A percentile compares a stretch with the other conserved stretches of the same genome.
Evolutionary conservation across 2,888 invertebrate genomes (phyloP).

Genomic region (Adineta ricciae): DNA sequence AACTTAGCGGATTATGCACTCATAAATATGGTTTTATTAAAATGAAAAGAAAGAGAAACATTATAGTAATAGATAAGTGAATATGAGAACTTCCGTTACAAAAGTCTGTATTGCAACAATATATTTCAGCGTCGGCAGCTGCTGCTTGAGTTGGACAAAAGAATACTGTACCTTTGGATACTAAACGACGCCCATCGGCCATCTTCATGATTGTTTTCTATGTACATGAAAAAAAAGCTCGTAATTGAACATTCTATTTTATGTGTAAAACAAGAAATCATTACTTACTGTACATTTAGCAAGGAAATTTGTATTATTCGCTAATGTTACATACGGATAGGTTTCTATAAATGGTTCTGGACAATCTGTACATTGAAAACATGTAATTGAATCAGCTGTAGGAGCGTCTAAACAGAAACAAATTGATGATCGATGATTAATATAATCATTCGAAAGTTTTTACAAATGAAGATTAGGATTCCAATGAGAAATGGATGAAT

Average conservation of each 20-base stretch:
- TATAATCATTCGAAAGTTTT: neutral
- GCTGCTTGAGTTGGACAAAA: neutral
- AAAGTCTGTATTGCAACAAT: neutral
- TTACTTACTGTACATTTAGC: neutral
- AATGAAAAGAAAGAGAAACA: neutral
- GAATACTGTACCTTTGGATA: neutral
- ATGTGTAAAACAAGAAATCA: neutral
- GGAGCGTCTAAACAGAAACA: neutral
- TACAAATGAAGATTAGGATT: neutral
- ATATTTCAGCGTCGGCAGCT: neutral
- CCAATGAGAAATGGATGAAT: neutral
- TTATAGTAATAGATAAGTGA: neutral
- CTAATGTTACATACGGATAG: neutral
- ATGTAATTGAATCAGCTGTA: neutral
- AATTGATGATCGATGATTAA: too few relatives aligned
- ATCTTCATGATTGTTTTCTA: neutral
- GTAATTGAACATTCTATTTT: too few relatives aligned
- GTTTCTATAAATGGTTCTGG: neutral
- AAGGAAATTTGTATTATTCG: neutral
- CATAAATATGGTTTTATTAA: neutral
- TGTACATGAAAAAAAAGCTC: too few relatives aligned
- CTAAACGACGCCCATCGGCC: neutral
- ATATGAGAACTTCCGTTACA: neutral
- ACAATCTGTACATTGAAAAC: constrained; percentile 1
- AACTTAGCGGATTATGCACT: too few relatives aligned